phyloP scores from a whole-genome alignment of 1,140 invertebrate species.

The Sarcophaga peregrina region DNA sequence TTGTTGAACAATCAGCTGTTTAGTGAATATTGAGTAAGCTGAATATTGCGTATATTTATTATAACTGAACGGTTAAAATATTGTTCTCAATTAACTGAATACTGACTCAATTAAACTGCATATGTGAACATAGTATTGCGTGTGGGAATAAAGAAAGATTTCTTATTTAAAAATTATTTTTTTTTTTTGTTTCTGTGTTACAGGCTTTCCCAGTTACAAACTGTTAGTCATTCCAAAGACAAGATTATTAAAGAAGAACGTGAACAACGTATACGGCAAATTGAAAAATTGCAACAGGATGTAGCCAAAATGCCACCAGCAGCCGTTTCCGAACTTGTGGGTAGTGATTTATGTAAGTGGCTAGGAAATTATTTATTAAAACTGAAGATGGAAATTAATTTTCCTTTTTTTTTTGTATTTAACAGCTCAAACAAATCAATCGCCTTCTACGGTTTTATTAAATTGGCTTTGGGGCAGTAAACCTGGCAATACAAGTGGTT shows the following conservation, averaged over 20 bases:
- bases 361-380: neutral
- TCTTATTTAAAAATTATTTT: neutral
- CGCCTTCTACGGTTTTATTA: slow-evolving; percentile 79
- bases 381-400: too few species aligned
- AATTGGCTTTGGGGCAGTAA: slow-evolving; percentile 81
- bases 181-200: slow-evolving; percentile 21
- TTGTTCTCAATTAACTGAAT: too few species aligned
- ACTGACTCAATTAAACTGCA: slow-evolving; percentile 6
- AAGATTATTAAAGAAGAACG: slow-evolving; percentile 79
- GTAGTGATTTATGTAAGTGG: slow-evolving; percentile 72
- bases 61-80: too few species aligned
- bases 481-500: slow-evolving; percentile 6
- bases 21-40: too few species aligned
- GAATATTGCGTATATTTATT: too few species aligned
- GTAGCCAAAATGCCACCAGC: slow-evolving; percentile 76
- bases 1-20: too few species aligned
- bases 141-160: neutral
- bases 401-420: slow-evolving; percentile 43
- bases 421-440: slow-evolving; percentile 78
- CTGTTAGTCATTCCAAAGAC: slow-evolving; percentile 77
- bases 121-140: too few species aligned
- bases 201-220: slow-evolving; percentile 78
- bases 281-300: slow-evolving; percentile 77
- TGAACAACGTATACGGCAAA: slow-evolving; percentile 78
- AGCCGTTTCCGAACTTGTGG: slow-evolving; percentile 74